phyloP scores from a whole-genome alignment of 1,140 invertebrate genomes.

The Polypedilum vanderplanki region DNA sequence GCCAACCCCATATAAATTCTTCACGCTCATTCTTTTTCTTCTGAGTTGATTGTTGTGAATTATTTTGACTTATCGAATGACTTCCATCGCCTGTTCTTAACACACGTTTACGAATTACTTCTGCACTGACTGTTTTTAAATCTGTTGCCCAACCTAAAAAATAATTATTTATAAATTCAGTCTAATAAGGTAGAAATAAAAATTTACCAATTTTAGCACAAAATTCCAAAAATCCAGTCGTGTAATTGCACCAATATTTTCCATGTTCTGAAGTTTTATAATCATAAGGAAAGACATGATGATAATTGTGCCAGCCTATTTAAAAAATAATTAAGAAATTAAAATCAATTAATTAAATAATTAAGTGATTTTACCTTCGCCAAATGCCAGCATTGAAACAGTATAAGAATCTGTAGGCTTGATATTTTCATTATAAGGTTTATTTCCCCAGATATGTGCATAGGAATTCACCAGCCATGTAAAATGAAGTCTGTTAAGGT shows the following conservation, averaged over 20 bases:
- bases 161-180: too few relatives aligned
- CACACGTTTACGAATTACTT: slow-evolving; percentile 39
- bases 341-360: not conserved
- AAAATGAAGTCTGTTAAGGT: slow-evolving; percentile 43
- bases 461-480: slow-evolving; percentile 73
- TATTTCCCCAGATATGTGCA: slow-evolving; percentile 54
- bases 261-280: slow-evolving; percentile 60
- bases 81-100: slow-evolving; percentile 31
- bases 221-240: slow-evolving; percentile 48
- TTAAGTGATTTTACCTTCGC: slow-evolving; percentile 43
- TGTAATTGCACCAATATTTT: slow-evolving; percentile 45
- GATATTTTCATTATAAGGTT: slow-evolving; percentile 58
- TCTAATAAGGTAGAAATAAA: slow-evolving; percentile 46
- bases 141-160: slow-evolving; percentile 57
- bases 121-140: slow-evolving; percentile 47
- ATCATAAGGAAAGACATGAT: slow-evolving; percentile 70
- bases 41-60: slow-evolving; percentile 40
- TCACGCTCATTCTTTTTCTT: slow-evolving; percentile 43
- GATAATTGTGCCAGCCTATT: slow-evolving; percentile 72
- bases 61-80: slow-evolving; percentile 32
- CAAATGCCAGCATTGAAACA: slow-evolving; percentile 49
- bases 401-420: slow-evolving; percentile 51
- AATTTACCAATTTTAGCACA: slow-evolving; percentile 54
- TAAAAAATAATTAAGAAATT: slow-evolving; percentile 44
- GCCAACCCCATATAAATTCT: slow-evolving; percentile 56